These are phyloP conservation scores for Marasmarcha lunaedactyla DNA, from an alignment of 2,888 invertebrate species.

Conservation along the genomic window DNA sequence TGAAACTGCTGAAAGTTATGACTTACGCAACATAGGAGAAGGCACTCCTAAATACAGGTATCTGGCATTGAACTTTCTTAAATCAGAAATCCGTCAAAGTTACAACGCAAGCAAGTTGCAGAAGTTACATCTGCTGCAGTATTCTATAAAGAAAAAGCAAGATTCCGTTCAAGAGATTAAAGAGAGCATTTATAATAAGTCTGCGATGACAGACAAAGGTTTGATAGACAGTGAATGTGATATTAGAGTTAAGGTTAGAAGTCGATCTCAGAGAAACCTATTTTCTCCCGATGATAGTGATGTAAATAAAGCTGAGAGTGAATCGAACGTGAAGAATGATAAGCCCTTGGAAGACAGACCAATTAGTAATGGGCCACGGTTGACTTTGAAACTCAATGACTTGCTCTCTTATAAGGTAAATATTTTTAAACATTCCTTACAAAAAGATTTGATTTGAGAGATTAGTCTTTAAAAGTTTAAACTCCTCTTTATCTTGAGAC, in stretches of 20 bases:
- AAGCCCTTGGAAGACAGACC: slow-evolving; percentile 40
- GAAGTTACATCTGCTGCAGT: slow-evolving; percentile 76
- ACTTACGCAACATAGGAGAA: slow-evolving; percentile 44
- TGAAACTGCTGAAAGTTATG: slow-evolving; percentile 59
- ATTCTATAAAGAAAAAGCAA: slow-evolving; percentile 76
- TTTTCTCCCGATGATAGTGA: slow-evolving; percentile 41
- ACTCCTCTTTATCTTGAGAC: too few relatives aligned
- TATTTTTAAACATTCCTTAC: slow-evolving; percentile 5
- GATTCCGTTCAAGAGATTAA: slow-evolving; percentile 72
- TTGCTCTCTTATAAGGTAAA: slow-evolving; percentile 58
- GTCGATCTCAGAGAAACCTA: slow-evolving; percentile 42
- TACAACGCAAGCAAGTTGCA: slow-evolving; percentile 80
- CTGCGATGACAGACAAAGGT: slow-evolving; percentile 35
- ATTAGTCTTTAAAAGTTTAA: too few relatives aligned
- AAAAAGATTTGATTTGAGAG: too few relatives aligned
- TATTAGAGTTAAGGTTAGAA: slow-evolving; percentile 29
- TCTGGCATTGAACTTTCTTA: slow-evolving; percentile 60
- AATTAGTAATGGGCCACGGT: slow-evolving; percentile 43
- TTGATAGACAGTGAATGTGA: slow-evolving; percentile 26
- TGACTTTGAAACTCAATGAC: slow-evolving; percentile 57
- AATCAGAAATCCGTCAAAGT: slow-evolving; percentile 76
- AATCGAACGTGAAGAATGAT: slow-evolving; percentile 39
- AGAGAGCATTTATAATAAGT: slow-evolving; percentile 55
- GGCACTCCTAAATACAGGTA: slow-evolving; percentile 53
- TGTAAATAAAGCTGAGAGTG: slow-evolving; percentile 30